Base-by-base conservation (phyloP, 2,888 invertebrate genomes). In the Automeris io region DNA sequence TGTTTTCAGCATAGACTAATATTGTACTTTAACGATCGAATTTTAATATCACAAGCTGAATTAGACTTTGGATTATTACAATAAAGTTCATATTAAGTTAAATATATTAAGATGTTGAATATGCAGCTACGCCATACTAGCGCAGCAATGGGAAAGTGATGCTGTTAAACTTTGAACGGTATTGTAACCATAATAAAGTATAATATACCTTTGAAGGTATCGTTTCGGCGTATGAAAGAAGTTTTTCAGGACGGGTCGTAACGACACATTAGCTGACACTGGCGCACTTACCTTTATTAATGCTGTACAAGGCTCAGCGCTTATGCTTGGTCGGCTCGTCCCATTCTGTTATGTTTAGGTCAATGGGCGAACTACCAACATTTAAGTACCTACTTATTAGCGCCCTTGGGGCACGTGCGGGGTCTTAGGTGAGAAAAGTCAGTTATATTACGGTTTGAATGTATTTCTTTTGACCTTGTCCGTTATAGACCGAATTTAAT, bases 221-320 rank as follows among this genome's bases (percentile, higher is more conserved):
- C 43, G 49, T 57, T 58, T 57, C 57, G 61, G 65, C 69, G 67
- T 64, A 57, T 57, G 58, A 64, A 69, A 70, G 65, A 77, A 77
- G 75, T 81, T 81, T 81, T 80, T 78, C 75, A 73, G 81, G 69
- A 69, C 63, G 70, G 73, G 68, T 67, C 73, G 73, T 83, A 81
- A 83, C 77, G 74, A 69, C 75, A 80, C 81, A 83, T 83, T 83
- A 82, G 75, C 66, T 64, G 72, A 71, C 74, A 74, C 65, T 69
- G 70, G 66, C 70, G 68, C 74, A 69, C 73, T 80, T 78, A 80
- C 81, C 78, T 82, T 79, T 81, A 81, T 78, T 78, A 81, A 81
- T 81, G 77, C 61, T 73, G 68, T 74, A 79, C 81, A 80, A 67
- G 75, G 70, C 64, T 74, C 68, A 59, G 66, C 69, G 71, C 74